Percentiles rank a stretch among this genome's conserved stretches.
These are phyloP conservation scores for Cataglyphis albicans DNA, from an alignment of 2,888 invertebrate genomes.

Conservation along the genomic window DNA sequence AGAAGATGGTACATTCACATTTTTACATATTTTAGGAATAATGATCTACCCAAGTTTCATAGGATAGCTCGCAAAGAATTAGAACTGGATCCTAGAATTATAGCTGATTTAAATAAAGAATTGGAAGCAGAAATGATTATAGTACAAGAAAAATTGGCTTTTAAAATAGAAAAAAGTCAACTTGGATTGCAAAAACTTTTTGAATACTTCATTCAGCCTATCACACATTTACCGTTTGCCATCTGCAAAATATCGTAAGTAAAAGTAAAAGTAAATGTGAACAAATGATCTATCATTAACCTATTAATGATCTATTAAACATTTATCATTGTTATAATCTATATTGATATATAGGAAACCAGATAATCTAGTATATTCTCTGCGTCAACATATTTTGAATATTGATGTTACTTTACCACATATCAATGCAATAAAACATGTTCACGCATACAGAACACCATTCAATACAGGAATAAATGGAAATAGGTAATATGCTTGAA, in stretches of 20 bases:
- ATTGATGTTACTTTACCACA: constrained; percentile 67
- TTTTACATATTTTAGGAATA: constrained; percentile 86
- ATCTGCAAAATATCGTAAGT: constrained; percentile 81
- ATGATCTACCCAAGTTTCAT: constrained; percentile 88
- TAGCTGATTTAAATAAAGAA: constrained; percentile 88
- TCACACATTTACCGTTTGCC: constrained; percentile 85
- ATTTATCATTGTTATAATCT: neutral
- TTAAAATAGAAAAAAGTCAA: constrained; percentile 90
- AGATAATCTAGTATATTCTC: constrained; percentile 86
- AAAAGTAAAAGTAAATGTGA: constrained; percentile 58
- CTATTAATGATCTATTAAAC: neutral
- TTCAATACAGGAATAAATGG: neutral
- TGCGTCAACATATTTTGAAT: constrained; percentile 89
- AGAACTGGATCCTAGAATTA: constrained; percentile 90
- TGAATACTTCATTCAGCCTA: constrained; percentile 89
- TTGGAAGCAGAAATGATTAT: constrained; percentile 89
- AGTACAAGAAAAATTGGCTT: constrained; percentile 89
- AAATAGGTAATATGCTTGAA: constrained; percentile 25
- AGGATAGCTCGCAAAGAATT: constrained; percentile 88
- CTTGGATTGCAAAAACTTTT: constrained; percentile 89
- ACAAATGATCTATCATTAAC: neutral
- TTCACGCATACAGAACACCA: neutral
- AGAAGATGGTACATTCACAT: neutral
- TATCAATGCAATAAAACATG: neutral
- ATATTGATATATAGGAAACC: constrained; percentile 70